These are phyloP conservation scores for Oncorhynchus clarkii DNA, from an alignment of 2,113 vertebrate species.

Conservation along the genomic window DNA sequence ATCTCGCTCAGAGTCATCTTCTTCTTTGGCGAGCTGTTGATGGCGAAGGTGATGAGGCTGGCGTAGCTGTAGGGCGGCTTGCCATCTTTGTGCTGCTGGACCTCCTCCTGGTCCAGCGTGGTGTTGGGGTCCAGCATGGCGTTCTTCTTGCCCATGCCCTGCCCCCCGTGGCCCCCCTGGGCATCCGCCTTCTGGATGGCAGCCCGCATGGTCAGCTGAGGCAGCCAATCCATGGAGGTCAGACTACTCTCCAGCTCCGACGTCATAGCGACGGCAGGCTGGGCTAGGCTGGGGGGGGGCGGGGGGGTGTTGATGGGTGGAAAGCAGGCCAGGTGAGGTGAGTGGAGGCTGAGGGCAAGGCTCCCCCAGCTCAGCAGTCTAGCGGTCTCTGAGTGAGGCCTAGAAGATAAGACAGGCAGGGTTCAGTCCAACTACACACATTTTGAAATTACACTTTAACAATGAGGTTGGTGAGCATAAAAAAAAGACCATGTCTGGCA, in stretches of 20 bases:
- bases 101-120: slow-evolving; percentile 89
- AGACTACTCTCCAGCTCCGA: slow-evolving; percentile 94
- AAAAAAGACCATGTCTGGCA: background rate
- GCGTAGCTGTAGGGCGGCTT: slow-evolving; percentile 93
- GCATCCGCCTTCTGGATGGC: slow-evolving; percentile 87
- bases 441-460: background rate
- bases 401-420: slow-evolving; percentile 36
- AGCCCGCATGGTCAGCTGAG: slow-evolving; percentile 89
- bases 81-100: slow-evolving; percentile 90
- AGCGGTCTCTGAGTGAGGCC: slow-evolving; percentile 47
- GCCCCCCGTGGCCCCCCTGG: slow-evolving; percentile 82
- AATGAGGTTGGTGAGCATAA: no score
- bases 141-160: slow-evolving; percentile 85
- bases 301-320: slow-evolving; percentile 44
- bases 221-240: slow-evolving; percentile 94
- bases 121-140: slow-evolving; percentile 85
- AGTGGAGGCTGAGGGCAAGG: slow-evolving; percentile 37
- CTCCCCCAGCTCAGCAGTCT: slow-evolving; percentile 65
- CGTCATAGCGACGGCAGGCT: slow-evolving; percentile 79
- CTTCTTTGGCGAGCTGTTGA: slow-evolving; percentile 93
- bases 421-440: slow-evolving; percentile 26
- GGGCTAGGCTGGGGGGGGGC: slow-evolving; percentile 41
- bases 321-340: slow-evolving; percentile 32
- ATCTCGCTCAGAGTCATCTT: slow-evolving; percentile 93
- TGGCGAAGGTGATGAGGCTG: slow-evolving; percentile 91